A percentile compares a stretch with the other conserved stretches of the same genome.
phyloP scores from a whole-genome alignment of 1,140 invertebrate species.

The Hyles euphorbiae region DNA sequence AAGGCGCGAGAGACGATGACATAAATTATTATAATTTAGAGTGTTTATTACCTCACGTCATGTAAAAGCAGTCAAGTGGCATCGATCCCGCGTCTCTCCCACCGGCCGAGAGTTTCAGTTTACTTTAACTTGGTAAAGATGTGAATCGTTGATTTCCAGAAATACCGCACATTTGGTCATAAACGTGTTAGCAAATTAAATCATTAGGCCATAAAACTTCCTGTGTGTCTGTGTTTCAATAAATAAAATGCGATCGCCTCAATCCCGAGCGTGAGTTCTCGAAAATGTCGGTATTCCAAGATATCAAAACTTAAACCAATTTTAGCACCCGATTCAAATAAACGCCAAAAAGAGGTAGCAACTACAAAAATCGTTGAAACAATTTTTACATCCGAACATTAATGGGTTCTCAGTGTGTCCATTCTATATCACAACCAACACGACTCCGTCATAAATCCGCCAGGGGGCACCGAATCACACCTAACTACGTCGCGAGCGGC shows the following conservation, averaged over 20 bases:
- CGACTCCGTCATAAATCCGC: conserved; percentile 28
- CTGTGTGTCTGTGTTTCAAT: not conserved
- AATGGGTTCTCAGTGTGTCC: not conserved
- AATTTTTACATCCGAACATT: conserved; percentile 4
- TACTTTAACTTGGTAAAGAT: too few relatives aligned
- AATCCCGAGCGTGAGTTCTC: conserved; percentile 13
- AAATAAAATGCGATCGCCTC: conserved; percentile 1
- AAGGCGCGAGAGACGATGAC: not conserved
- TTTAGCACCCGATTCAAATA: conserved; percentile 45
- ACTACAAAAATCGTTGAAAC: conserved; percentile 5
- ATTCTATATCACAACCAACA: conserved; percentile 49
- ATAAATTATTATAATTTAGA: conserved; percentile 5
- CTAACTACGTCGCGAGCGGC: too few relatives aligned
- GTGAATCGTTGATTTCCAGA: conserved; percentile 16
- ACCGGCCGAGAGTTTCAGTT: not conserved
- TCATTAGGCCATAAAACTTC: conserved; percentile 42
- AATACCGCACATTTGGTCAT: conserved; percentile 41
- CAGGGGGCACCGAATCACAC: conserved; percentile 28
- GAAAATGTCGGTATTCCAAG: conserved; percentile 44
- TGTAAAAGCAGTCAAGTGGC: not conserved
- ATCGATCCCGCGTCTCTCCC: conserved; percentile 8
- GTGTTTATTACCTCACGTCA: not conserved
- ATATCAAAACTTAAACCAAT: conserved; percentile 17
- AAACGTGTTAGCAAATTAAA: conserved; percentile 18
- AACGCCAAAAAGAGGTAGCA: conserved; percentile 11